Evolutionary conservation across 2,888 invertebrate genomes (phyloP).

Genomic region (Coelogynopora nodosa): DNA sequence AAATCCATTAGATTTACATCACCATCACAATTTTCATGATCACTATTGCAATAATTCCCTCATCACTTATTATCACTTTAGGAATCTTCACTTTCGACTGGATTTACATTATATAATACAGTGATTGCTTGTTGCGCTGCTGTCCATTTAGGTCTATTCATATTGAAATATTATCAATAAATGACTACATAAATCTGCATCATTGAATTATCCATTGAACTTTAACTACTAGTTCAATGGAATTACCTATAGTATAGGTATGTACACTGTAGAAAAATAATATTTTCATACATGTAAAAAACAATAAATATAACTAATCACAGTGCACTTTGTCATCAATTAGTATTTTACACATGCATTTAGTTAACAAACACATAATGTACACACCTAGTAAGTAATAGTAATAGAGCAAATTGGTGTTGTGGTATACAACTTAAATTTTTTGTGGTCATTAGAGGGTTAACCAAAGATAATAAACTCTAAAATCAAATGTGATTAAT

Average conservation of each 20-base stretch:
- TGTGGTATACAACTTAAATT: conserved; percentile 21
- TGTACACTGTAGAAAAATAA: too few relatives aligned
- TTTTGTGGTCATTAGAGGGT: conserved; percentile 7
- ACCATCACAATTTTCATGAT: neutral
- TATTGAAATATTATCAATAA: conserved; percentile 14
- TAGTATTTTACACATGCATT: conserved; percentile 15
- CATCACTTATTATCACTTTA: neutral
- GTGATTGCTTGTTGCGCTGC: conserved; percentile 27
- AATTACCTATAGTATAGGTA: too few relatives aligned
- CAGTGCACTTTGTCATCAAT: conserved; percentile 14
- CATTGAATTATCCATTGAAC: too few relatives aligned
- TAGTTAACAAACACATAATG: conserved; percentile 17
- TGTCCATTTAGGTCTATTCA: conserved; percentile 2
- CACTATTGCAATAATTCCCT: conserved; percentile 23
- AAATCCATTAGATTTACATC: neutral
- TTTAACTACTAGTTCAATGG: too few relatives aligned
- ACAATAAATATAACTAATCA: neutral
- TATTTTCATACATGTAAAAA: too few relatives aligned
- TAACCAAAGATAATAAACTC: too few relatives aligned
- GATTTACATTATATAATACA: conserved; percentile 18
- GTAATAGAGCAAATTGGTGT: too few relatives aligned
- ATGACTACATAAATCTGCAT: conserved; percentile 22
- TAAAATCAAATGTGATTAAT: too few relatives aligned
- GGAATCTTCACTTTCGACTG: conserved; percentile 4
- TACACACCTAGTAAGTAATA: too few relatives aligned